Conservation (phyloP, 2,888 invertebrate genomes). For the Chalcosyrphus nemorum region DNA sequence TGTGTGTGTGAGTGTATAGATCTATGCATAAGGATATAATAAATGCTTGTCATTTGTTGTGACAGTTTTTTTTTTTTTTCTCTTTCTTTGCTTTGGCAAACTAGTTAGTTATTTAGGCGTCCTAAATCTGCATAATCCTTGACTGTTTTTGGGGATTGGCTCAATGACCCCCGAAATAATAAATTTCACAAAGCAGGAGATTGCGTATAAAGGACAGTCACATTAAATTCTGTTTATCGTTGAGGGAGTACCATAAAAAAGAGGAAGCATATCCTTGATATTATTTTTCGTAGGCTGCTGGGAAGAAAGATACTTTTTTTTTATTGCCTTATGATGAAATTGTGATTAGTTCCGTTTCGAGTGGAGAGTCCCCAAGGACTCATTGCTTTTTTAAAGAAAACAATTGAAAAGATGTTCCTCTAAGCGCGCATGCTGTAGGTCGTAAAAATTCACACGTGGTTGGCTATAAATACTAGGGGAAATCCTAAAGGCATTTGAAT, state of each 20-base stretch:
- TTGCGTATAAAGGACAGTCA: conserved; percentile 5
- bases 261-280: conserved; percentile 24
- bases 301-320: not conserved
- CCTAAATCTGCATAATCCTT: conserved; percentile 59
- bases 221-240: conserved; percentile 39
- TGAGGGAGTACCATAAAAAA: conserved; percentile 32
- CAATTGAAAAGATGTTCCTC: conserved; percentile 11
- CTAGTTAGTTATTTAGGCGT: conserved; percentile 46
- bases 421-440: conserved; percentile 17
- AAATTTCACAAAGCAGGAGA: conserved; percentile 33
- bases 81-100: not conserved
- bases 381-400: conserved; percentile 7
- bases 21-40: conserved; percentile 27
- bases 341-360: conserved; percentile 34
- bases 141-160: conserved; percentile 27
- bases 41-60: conserved; percentile 55
- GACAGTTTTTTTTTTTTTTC: not conserved
- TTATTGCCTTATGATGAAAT: conserved; percentile 28
- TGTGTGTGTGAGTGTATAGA: not conserved
- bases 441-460: conserved; percentile 40
- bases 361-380: not conserved
- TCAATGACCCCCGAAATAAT: conserved; percentile 67
- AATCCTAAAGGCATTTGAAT: not conserved
- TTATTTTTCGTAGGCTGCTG: conserved; percentile 2
- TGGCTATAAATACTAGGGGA: not conserved